phyloP scores from a whole-genome alignment of 1,140 invertebrate species.

The Araneus ventricosus region DNA sequence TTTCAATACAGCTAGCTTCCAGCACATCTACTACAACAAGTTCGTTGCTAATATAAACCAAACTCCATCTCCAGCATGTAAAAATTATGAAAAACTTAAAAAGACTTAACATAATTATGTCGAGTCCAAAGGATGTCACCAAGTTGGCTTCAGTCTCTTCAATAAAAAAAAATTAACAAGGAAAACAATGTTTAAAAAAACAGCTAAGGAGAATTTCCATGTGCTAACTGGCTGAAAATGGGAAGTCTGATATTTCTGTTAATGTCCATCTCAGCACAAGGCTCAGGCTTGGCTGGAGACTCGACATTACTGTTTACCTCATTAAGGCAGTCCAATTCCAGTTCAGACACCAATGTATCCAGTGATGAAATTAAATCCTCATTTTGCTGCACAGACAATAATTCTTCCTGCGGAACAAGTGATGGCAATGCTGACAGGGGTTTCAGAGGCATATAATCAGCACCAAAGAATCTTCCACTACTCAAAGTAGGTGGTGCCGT shows the following conservation, averaged over 20 bases:
- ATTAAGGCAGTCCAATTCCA: conserved; percentile 67
- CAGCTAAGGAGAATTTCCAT: conserved; percentile 38
- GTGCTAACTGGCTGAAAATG: conserved; percentile 71
- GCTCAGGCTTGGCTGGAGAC: background rate
- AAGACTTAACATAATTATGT: background rate
- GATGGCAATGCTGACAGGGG: background rate
- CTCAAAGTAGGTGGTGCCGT: conserved; percentile 55
- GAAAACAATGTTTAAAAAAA: background rate
- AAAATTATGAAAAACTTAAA: conserved; percentile 49
- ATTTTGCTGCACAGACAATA: conserved; percentile 24
- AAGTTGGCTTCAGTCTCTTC: conserved; percentile 67
- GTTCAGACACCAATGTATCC: conserved; percentile 71
- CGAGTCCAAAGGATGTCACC: conserved; percentile 46
- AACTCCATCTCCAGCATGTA: conserved; percentile 70
- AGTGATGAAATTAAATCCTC: conserved; percentile 69
- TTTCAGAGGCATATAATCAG: conserved; percentile 13
- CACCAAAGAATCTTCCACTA: conserved; percentile 17
- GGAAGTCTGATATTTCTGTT: conserved; percentile 63
- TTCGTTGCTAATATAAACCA: conserved; percentile 1
- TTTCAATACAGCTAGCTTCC: conserved; percentile 41
- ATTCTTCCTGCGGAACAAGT: conserved; percentile 26
- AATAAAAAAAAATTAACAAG: conserved; percentile 40
- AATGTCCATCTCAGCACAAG: background rate
- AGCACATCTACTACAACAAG: conserved; percentile 22
- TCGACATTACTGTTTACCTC: conserved; percentile 31